Evolutionary conservation across 2,888 invertebrate genomes (phyloP), one percentile per base, ranked within the genome.

Genomic region (Venusia cambrica): DNA sequence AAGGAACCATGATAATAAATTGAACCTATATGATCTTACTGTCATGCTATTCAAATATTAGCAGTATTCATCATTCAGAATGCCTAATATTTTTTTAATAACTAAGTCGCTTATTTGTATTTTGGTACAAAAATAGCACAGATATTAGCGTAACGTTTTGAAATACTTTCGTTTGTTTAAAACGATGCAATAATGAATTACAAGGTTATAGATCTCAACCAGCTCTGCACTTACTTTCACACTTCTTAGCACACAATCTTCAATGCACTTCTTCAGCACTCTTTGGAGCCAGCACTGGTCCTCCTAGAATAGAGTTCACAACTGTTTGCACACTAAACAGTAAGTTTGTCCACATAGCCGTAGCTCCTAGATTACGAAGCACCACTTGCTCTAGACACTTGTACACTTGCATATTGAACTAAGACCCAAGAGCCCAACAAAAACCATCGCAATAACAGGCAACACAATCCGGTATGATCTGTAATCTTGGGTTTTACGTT

Each of bases 191-290:
- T n/a, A n/a, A n/a, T n/a, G 3, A 2, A 5, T 11, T 4, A 15
- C n/a, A 27, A 27, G 32, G 70, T 80, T 80, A 80, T 74, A 75
- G 79, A 80, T 80, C 83, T 80, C 80, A 70, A 61, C 59, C 52
- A 61, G 70, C 59, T 71, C 54, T 80, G 84, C 85, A 85, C 87
- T 49, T 44, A 79, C 78, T 75, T 73, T 62, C 57, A 81, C 81
- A 83, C 78, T 75, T 74, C 72, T 72, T 80, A 79, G 84, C 68
- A 81, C 84, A 84, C 79, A 54, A 72, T 63, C 74, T 80, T 73
- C 73, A 62, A 70, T 77, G 83, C 79, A 80, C 75, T 67, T 71
- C 76, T 80, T 74, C 68, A 64, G 76, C 74, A 77, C 71, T 71
- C 57, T 73, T 73, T 62, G 53, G 40, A 73, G 66, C 63, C 61